Evolutionary conservation across 2,797 vertebrate species (phyloP).

Genomic region (Corythornis leucogaster): DNA sequence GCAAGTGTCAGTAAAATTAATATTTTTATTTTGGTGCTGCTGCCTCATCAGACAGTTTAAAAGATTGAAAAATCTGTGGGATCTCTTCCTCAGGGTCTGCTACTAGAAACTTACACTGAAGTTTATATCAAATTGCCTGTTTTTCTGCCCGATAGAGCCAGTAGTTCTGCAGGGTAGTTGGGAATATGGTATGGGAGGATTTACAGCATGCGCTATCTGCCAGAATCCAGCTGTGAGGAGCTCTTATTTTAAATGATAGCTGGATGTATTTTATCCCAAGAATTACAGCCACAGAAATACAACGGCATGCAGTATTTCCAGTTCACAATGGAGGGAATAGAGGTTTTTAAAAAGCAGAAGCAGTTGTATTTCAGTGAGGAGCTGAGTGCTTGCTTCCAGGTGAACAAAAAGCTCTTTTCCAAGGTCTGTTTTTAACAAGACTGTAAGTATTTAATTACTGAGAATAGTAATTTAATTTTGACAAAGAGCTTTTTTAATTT

Average conservation of each 20-base stretch:
- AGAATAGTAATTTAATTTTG: background rate
- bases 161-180: background rate
- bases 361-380: background rate
- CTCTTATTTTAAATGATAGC: background rate
- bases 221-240: background rate
- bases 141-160: rapidly evolving
- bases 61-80: rapidly evolving
- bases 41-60: background rate
- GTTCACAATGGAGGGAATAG: rapidly evolving
- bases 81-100: background rate
- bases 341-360: background rate
- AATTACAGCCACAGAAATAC: background rate
- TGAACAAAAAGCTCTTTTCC: background rate
- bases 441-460: background rate
- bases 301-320: rapidly evolving
- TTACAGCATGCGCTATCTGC: background rate
- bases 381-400: rapidly evolving
- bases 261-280: background rate
- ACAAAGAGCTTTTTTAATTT: background rate
- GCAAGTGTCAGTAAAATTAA: background rate
- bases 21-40: background rate
- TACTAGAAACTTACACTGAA: background rate
- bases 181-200: background rate
- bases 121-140: background rate
- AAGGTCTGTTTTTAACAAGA: background rate